Base-by-base conservation (phyloP, 1,140 invertebrate genomes). In the Drosophila serrata region DNA sequence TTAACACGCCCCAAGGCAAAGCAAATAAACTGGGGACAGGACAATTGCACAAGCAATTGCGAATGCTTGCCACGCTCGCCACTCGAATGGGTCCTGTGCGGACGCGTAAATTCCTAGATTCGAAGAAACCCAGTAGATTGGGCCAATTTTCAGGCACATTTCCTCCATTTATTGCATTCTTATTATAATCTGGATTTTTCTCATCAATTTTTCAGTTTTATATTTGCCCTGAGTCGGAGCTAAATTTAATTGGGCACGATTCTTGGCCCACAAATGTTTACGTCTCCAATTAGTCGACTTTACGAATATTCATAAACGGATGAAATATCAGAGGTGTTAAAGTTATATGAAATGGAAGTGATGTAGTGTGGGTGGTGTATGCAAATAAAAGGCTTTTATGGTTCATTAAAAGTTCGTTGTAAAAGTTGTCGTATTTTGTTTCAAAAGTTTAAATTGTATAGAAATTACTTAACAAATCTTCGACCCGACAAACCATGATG, bases 231-330 rank as follows among this genome's bases (percentile, higher is more conserved):
- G 9, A 17, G n/a, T 27, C 27, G 17, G 40, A 29, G 24, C n/a
- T 33, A 27, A 15, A 58, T 53, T 53, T 45, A 88, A 86, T 88
- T 82, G 80, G 40, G 19, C 84, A 87, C 82, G 84, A 76, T 68
- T 62, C 62, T 51, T 7, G 24, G 29, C 2, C 42, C 53, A 46
- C 42, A 82, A 75, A 79, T 76, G 55, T 84, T 88, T 80, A 88
- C 79, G 59, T 61, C 59, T 48, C 67, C 31, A 80, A 87, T 87
- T 87, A 62, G 61, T 12, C 64, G 63, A 68, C 46, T 75, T 75
- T 76, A 59, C 48, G 55, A 42, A 68, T 55, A 37, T 49, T 81
- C 57, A 33, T 48, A 81, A 81, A 17, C 57, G n/a, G 43, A 11
- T 24, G 46, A 49, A 49, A 75, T 57, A 37, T 22, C 67, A 48